Evolutionary conservation across 1,140 invertebrate genomes (phyloP), one percentile per base, ranked within the genome.

Genomic region (Chionoecetes opilio): DNA sequence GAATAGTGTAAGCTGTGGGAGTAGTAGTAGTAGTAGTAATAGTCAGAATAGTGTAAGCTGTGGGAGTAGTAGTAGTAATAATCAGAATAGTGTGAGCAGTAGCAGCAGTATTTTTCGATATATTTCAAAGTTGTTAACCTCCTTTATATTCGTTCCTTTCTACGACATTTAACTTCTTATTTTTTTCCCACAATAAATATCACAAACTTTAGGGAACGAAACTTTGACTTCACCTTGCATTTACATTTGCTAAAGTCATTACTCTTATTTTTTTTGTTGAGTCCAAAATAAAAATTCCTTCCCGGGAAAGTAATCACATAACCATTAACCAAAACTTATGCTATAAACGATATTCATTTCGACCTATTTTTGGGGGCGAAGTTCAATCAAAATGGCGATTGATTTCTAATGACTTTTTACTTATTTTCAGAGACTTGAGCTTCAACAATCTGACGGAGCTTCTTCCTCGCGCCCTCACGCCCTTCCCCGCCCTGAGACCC

Each of bases 391-490:
- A 75, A n/a, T 75, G 63, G 63, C 63, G 63, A 2, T 11, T 6
- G 2, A 75, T 75, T 75, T n/a, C 21, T 21, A 75, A n/a, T 21
- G 0, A 32, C 3, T 34, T 38, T 35, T 3, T 29, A 9, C 21
- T 86, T 34, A 0, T 86, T 86, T 86, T 8, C 84, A 86, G 84
- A 38, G 84, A 86, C 21, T 86, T 86, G 84, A 86, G 84, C 84
- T 35, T 35, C 84, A 86, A 86, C 35, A 38, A 86, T 14, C 32
- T 86, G 35, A 86, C 35, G 84, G 84, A 86, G 35, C 84, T 86
- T 86, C n/a, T 17, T 5, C 32, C 32, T 26, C 84, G 35, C 35
- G 84, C 84, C 84, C 35, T 86, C 35, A 86, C 32, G 0, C 84
- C 32, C 29, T 86, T 35, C 32, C 32, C 84, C 32, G 84, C 31